Conservation (phyloP, 2,113 vertebrate species). For the Dipodomys ordii region DNA sequence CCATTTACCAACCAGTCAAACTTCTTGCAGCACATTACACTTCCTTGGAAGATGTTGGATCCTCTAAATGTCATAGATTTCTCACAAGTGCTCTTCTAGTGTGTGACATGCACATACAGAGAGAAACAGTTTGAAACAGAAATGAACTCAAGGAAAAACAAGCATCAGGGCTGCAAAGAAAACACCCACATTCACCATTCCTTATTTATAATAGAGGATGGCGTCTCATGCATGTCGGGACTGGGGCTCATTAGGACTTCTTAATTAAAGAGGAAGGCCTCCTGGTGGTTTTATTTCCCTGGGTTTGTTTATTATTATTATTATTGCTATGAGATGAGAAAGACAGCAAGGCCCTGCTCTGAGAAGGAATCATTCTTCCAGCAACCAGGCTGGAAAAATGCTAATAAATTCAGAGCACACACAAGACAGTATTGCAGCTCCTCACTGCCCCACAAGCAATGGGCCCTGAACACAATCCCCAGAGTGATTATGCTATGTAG, state of each 20-base stretch:
- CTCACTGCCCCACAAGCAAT: not conserved
- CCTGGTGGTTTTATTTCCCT: slow-evolving; percentile 47
- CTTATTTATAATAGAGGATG: not conserved
- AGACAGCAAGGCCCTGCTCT: not conserved
- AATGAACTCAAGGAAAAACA: not conserved
- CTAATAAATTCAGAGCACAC: slow-evolving; percentile 30
- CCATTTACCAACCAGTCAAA: not conserved
- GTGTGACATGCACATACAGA: not conserved
- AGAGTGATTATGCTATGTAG: not conserved
- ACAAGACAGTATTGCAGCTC: not conserved
- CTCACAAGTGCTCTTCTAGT: not conserved
- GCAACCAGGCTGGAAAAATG: not conserved
- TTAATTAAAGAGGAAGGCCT: slow-evolving; percentile 64
- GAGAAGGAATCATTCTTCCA: not conserved
- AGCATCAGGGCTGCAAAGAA: not conserved
- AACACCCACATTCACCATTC: not conserved
- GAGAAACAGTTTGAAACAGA: not conserved
- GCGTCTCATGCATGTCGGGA: not conserved
- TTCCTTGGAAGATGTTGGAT: not conserved
- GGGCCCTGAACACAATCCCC: not conserved
- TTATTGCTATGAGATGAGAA: not conserved
- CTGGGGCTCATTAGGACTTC: not conserved
- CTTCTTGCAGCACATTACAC: not conserved
- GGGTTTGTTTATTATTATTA: slow-evolving; percentile 25
- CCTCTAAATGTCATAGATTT: not conserved